Percentiles rank a stretch among this genome's conserved stretches.
Conservation (phyloP, 2,797 vertebrate species). For the Pseudochirops corinnae region DNA sequence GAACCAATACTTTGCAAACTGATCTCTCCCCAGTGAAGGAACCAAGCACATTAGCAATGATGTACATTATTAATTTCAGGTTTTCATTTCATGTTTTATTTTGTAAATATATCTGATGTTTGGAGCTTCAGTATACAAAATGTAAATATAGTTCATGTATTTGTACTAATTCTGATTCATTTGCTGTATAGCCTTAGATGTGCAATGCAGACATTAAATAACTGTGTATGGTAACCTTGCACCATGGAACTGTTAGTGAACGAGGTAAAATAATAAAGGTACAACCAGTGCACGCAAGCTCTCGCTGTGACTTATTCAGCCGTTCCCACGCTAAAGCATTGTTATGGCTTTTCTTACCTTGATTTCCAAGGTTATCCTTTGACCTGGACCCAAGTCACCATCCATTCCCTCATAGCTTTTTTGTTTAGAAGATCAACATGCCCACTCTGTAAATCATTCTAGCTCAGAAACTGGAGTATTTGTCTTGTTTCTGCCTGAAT, state of each 20-base stretch:
- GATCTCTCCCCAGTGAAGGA: conserved; percentile 87
- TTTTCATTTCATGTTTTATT: conserved; percentile 97
- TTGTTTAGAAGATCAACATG: not conserved
- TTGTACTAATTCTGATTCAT: conserved; percentile 99
- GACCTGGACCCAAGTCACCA: not conserved
- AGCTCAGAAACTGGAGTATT: not conserved
- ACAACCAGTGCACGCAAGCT: conserved; percentile 91
- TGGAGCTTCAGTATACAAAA: conserved; percentile 98
- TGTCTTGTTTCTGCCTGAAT: not conserved
- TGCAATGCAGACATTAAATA: conserved; percentile 98
- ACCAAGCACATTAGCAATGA: conserved; percentile 91
- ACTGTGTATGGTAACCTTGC: conserved; percentile 99
- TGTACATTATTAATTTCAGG: conserved; percentile 94
- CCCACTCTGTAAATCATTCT: not conserved
- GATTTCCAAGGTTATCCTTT: not conserved
- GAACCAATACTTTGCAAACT: conserved; percentile 85
- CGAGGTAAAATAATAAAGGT: conserved; percentile 98
- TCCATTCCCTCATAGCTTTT: not conserved
- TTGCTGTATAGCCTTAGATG: conserved; percentile 99
- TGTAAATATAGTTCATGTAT: conserved; percentile 99
- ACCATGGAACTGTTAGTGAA: conserved; percentile 97
- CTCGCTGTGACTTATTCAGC: not conserved
- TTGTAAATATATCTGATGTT: conserved; percentile 99
- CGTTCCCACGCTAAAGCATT: not conserved
- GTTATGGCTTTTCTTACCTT: conserved; percentile 1